Evolutionary conservation across 2,113 vertebrate species (phyloP), one percentile per base, ranked within the genome.

Genomic region (Platysteira castanea): DNA sequence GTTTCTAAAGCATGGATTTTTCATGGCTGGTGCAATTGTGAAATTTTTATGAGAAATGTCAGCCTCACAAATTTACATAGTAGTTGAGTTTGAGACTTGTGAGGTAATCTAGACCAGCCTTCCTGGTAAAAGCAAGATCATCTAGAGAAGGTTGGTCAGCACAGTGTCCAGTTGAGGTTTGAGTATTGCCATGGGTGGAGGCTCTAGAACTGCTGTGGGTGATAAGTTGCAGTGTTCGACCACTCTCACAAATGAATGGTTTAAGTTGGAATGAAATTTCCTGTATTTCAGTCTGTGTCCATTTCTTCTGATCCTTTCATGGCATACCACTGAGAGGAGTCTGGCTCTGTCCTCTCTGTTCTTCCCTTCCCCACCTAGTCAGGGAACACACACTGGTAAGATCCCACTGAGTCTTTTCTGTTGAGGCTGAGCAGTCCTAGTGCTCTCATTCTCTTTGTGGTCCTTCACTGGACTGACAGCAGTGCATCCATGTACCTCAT

Each of bases 21-120:
- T 54, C 14, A 21, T 39, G 15, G 8, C 23, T 59, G 39, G 33
- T 70, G 11, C 0, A 0, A 10, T 83, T 33, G 21, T 18, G 11
- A 50, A 9, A 2, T 44, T 59, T 82, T 67, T 63, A 0, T n/a
- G 11, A 78, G 26, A 75, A 70, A 33, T 30, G 4, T 27, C 47
- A 42, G n/a, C 27, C 31, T 79, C 53, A 31, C 44, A 4, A 6
- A 13, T 5, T 49, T 30, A 35, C 4, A 8, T 13, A 54, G 18
- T 17, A 16, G 21, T 19, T 90, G 50, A 73, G 30, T 92, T 83
- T 73, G 42, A 24, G 31, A 11, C 46, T 24, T 80, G 30, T 78
- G 37, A 65, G 18, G 2, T 37, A 57, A 15, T 79, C 17, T 76
- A 15, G 46, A 37, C 21, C 33, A 54, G 11, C 26, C 30, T 28